phyloP scores from a whole-genome alignment of 2,797 vertebrate genomes.

The Perodicticus potto region DNA sequence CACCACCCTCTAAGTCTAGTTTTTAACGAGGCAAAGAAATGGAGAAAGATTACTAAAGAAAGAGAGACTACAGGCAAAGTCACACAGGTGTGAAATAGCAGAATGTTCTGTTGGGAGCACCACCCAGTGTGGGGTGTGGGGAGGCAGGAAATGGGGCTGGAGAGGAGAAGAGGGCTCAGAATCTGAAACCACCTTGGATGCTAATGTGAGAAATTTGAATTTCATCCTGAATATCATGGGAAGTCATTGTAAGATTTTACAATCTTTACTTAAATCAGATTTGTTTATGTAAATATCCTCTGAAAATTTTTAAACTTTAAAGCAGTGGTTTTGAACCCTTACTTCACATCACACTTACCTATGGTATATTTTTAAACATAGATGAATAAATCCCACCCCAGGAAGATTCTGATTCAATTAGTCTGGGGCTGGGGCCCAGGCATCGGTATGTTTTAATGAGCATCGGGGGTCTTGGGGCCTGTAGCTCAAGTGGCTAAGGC shows the following conservation, averaged over 20 bases:
- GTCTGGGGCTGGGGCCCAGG: background rate
- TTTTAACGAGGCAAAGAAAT: background rate
- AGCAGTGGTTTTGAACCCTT: background rate
- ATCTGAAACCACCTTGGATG: background rate
- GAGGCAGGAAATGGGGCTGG: background rate
- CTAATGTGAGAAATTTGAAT: background rate
- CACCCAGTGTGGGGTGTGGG: accelerated
- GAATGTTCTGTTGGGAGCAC: background rate
- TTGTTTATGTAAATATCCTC: background rate
- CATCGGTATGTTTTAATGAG: background rate
- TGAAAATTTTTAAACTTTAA: background rate
- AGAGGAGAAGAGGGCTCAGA: background rate
- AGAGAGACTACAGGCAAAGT: background rate
- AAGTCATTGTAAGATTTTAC: background rate
- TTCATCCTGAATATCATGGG: background rate
- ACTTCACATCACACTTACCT: background rate
- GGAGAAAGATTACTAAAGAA: background rate
- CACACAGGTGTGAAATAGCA: accelerated
- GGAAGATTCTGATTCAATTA: background rate
- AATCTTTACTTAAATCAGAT: background rate
- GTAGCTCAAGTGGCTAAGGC: no score
- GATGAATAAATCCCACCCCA: background rate
- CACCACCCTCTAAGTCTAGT: background rate
- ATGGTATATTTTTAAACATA: background rate
- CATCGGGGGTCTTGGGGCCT: background rate